Evolutionary conservation across 1,140 invertebrate genomes (phyloP).

Genomic region (Ruditapes philippinarum): DNA sequence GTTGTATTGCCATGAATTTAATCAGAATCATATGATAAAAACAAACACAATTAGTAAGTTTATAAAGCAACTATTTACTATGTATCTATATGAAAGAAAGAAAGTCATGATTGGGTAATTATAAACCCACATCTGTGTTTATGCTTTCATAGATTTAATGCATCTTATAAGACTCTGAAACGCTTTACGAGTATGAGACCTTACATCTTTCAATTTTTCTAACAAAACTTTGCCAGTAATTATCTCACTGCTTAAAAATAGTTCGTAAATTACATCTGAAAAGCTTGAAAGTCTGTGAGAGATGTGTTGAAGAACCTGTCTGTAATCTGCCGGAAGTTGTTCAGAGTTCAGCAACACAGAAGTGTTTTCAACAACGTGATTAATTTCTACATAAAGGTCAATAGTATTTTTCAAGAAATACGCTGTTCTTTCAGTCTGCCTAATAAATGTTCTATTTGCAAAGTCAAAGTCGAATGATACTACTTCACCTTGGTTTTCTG

Average conservation of each 20-base stretch:
- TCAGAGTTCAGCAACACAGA: constrained; percentile 47
- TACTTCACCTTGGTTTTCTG: background rate
- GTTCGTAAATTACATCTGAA: constrained; percentile 4
- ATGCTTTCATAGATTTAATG: constrained; percentile 17
- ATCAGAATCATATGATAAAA: too few relatives aligned
- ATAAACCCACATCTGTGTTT: too few relatives aligned
- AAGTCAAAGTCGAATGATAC: constrained; percentile 21
- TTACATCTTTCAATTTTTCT: constrained; percentile 24
- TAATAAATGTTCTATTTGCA: constrained; percentile 22
- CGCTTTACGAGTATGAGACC: constrained; percentile 27
- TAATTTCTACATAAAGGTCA: constrained; percentile 67
- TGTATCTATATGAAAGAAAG: too few relatives aligned
- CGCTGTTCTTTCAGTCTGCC: constrained; percentile 4
- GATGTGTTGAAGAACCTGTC: constrained; percentile 18
- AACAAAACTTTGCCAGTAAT: background rate
- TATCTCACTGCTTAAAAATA: background rate
- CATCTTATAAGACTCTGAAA: constrained; percentile 30
- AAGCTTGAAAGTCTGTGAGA: constrained; percentile 26
- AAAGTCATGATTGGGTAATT: too few relatives aligned
- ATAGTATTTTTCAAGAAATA: constrained; percentile 47
- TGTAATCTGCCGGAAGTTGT: background rate
- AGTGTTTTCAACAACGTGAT: constrained; percentile 68
- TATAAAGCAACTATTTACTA: too few relatives aligned
- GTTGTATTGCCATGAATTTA: too few relatives aligned
- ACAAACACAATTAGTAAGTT: too few relatives aligned